phyloP scores from a whole-genome alignment of 2,888 invertebrate species.

The Cerceris ruficornis region DNA sequence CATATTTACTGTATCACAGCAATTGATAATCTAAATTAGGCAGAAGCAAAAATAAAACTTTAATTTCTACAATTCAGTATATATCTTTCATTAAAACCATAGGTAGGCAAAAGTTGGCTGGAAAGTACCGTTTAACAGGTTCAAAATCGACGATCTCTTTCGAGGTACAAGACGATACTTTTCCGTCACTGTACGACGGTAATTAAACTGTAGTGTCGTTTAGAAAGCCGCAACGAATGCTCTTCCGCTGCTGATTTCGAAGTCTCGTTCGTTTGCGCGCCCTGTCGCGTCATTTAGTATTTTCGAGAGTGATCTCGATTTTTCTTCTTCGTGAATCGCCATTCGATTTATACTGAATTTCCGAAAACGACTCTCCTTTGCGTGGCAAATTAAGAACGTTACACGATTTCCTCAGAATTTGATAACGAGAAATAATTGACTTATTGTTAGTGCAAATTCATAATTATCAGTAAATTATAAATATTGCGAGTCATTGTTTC shows the following conservation, averaged over 20 bases:
- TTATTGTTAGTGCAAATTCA: too few relatives aligned
- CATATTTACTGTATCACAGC: too few relatives aligned
- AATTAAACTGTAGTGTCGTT: constrained; percentile 67
- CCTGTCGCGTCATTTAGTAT: constrained; percentile 24
- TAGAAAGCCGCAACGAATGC: constrained; percentile 71
- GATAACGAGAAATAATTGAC: too few relatives aligned
- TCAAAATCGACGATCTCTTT: too few relatives aligned
- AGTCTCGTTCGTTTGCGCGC: constrained; percentile 35
- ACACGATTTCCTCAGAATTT: too few relatives aligned
- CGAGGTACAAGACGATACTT: constrained; percentile 31
- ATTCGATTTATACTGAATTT: constrained; percentile 8
- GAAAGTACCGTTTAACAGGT: too few relatives aligned
- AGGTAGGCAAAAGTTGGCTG: too few relatives aligned
- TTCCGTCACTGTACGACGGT: constrained; percentile 54
- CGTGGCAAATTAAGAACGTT: too few relatives aligned
- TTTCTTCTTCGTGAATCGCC: constrained; percentile 53
- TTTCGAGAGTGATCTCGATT: constrained; percentile 42
- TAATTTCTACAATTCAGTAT: too few relatives aligned
- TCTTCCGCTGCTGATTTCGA: constrained; percentile 49
- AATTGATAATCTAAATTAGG: too few relatives aligned
- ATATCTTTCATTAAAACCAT: too few relatives aligned
- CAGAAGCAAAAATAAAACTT: too few relatives aligned
- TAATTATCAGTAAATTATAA: background rate
- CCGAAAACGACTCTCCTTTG: background rate
- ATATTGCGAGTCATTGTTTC: background rate